A percentile compares a stretch with the other conserved stretches of the same genome.
phyloP scores from a whole-genome alignment of 2,888 invertebrate species.

The Agrochola circellaris region DNA sequence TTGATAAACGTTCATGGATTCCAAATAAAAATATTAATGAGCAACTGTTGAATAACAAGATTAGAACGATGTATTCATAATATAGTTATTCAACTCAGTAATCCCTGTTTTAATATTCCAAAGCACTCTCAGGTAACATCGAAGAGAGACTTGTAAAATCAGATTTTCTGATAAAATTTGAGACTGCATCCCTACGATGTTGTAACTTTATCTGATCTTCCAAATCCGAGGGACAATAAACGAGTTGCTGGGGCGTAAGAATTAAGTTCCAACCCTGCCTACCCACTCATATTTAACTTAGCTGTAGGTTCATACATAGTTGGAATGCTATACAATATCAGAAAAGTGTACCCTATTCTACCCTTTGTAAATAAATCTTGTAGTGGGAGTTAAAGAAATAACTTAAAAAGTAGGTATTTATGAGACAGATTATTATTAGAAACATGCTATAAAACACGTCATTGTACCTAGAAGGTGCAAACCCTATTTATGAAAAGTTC shows the following conservation, averaged over 20 bases:
- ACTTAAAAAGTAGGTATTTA: constrained; percentile 7
- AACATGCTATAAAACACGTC: not conserved
- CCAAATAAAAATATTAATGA: not conserved
- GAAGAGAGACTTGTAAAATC: not conserved
- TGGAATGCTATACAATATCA: not conserved
- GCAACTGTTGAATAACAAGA: not conserved
- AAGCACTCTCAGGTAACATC: not conserved
- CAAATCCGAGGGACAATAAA: not conserved
- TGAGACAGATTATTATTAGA: not conserved
- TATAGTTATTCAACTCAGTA: not conserved
- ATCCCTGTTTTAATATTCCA: not conserved
- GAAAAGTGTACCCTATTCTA: not conserved
- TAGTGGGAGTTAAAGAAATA: not conserved
- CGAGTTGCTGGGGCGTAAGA: not conserved
- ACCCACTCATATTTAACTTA: not conserved
- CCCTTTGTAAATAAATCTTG: not conserved
- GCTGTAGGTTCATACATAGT: not conserved
- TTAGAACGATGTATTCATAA: not conserved
- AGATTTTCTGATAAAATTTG: not conserved
- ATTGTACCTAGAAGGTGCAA: not conserved
- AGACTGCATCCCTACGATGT: no score
- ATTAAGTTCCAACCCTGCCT: not conserved
- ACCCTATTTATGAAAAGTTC: not conserved
- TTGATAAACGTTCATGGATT: not conserved
- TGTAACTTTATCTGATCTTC: constrained; percentile 1